Evolutionary conservation across 2,797 vertebrate genomes (phyloP).

Genomic region (Sebastes iracundus): DNA sequence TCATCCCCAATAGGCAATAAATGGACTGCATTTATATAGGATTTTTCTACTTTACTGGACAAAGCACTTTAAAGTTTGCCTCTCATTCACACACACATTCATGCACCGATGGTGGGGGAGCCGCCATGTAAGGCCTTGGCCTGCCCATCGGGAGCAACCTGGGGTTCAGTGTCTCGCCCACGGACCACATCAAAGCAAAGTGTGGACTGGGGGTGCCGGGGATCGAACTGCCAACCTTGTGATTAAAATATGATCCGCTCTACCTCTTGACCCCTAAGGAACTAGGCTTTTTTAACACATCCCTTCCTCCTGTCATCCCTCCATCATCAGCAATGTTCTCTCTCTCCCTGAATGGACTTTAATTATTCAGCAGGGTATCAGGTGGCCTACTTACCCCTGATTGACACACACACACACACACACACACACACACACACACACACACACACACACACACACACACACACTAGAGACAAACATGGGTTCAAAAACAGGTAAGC

Average conservation of each 20-base stretch:
- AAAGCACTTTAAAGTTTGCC: neutral
- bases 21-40: neutral
- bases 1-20: no score
- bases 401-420: conserved; percentile 9
- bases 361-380: conserved; percentile 68
- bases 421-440: conserved; percentile 8
- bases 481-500: conserved; percentile 2
- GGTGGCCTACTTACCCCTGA: conserved; percentile 58
- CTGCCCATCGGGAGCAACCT: neutral
- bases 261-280: neutral
- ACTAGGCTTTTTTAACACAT: neutral
- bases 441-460: conserved; percentile 5
- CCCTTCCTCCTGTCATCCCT: neutral
- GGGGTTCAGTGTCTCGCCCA: neutral
- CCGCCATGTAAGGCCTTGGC: neutral
- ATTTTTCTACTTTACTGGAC: neutral
- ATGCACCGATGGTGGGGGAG: neutral
- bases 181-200: neutral
- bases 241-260: neutral
- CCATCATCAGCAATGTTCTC: conserved; percentile 11
- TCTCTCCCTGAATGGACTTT: conserved; percentile 42
- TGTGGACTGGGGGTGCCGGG: neutral
- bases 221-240: neutral
- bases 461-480: neutral
- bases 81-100: neutral